A percentile compares a stretch with the other conserved stretches of the same genome.
phyloP scores from a whole-genome alignment of 2,888 invertebrate genomes.

The Mystacides longicornis region DNA sequence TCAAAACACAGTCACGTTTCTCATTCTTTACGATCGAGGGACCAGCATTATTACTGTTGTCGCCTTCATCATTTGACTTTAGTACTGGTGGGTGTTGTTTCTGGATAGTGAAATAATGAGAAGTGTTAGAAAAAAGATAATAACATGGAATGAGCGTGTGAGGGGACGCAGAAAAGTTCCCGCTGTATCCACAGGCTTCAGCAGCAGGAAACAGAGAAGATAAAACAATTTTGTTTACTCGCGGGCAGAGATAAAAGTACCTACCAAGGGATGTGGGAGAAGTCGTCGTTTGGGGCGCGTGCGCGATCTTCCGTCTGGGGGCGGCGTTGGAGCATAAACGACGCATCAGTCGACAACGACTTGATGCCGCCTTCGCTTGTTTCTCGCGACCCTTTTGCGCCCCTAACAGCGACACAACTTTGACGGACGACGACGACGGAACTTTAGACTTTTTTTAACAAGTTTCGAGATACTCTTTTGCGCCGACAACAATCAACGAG shows the following conservation, averaged over 20 bases:
- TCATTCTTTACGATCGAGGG: conserved; percentile 2
- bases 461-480: background rate
- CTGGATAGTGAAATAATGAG: conserved; percentile 3
- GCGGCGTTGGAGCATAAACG: conserved; percentile 33
- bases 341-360: conserved; percentile 34
- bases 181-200: conserved; percentile 4
- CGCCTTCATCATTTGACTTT: conserved; percentile 1
- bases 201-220: conserved; percentile 15
- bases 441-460: background rate
- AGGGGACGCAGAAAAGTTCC: conserved; percentile 2
- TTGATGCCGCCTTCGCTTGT: conserved; percentile 20
- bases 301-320: conserved; percentile 33
- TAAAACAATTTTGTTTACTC: conserved; percentile 23
- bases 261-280: conserved; percentile 6
- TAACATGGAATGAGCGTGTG: background rate
- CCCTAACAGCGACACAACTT: background rate
- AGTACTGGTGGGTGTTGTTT: background rate
- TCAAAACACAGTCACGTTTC: background rate
- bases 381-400: background rate
- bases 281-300: conserved; percentile 23
- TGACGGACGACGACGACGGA: conserved; percentile 1
- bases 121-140: conserved; percentile 1
- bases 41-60: background rate
- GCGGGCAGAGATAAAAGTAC: conserved; percentile 28
- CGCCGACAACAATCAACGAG: no score